Evolutionary conservation across 2,888 invertebrate species (phyloP), one percentile per base, ranked within the genome.

Genomic region (Tribolium freemani): DNA sequence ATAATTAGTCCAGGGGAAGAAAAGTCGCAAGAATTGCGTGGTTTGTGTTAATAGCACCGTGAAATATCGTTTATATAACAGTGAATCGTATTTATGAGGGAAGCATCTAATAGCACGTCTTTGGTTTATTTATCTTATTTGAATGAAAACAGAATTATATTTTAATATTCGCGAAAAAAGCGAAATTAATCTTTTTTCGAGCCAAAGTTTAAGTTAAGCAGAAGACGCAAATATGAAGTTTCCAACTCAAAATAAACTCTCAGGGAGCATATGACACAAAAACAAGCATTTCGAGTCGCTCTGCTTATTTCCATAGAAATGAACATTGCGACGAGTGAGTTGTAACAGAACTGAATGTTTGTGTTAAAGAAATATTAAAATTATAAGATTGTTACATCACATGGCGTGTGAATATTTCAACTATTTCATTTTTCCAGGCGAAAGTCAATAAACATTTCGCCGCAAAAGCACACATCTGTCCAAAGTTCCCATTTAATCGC

Each of bases 181-280:
- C 54, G 38, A 61, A 44, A 54, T 61, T 20, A 61, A 60, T 63
- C 50, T 69, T 60, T 58, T 66, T 66, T 11, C 50, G 50, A 51
- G 26, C 44, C 26, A 9, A 48, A 5, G 51, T 50, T 58, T 61
- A 68, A 68, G 56, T 54, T 46, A 68, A 68, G 46, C 68, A 68
- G 63, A 68, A 66, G 57, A 53, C 60, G 67, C 51, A 67, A 56
- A 67, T 54, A 76, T 80, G 79, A 80, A 81, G 80, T 80, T 81
- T 80, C 78, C 76, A 79, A 78, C 78, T 75, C 72, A 81, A 82
- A 82, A 80, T 81, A 81, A 81, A 81, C 80, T 75, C 71, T 70
- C 71, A 61, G 31, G 44, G 30, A 51, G 77, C 81, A 80, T 82
- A 80, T 82, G 82, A 82, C 82, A 82, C 77, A 77, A 78, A 78